phyloP scores from a whole-genome alignment of 2,888 invertebrate genomes.

The Diarsia rubi region DNA sequence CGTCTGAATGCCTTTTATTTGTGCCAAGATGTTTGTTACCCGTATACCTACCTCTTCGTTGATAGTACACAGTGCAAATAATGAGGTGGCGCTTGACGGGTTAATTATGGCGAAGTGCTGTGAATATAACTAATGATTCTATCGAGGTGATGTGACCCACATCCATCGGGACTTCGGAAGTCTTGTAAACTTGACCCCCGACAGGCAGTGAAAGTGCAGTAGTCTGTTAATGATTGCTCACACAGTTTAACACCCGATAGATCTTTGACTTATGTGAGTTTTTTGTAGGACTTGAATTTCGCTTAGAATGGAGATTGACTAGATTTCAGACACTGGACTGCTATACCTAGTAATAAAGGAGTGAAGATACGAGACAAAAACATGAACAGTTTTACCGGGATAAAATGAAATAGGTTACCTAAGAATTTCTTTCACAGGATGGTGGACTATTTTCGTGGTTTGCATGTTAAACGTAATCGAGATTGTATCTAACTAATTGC shows the following conservation, averaged over 20 bases:
- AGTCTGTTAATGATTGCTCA: slow-evolving; percentile 76
- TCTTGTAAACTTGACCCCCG: slow-evolving; percentile 85
- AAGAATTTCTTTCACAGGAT: slow-evolving; percentile 4
- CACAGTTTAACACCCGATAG: slow-evolving; percentile 28
- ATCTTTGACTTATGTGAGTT: slow-evolving; percentile 3
- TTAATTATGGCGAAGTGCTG: slow-evolving; percentile 78
- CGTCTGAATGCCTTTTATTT: too few species aligned
- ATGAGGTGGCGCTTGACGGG: slow-evolving; percentile 63
- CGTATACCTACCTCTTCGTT: not conserved
- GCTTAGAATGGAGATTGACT: not conserved
- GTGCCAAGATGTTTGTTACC: not conserved
- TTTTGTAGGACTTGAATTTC: not conserved
- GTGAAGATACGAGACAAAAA: not conserved
- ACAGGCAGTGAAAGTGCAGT: slow-evolving; percentile 86
- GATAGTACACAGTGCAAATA: slow-evolving; percentile 22
- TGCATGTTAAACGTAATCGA: slow-evolving; percentile 51
- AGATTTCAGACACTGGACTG: not conserved
- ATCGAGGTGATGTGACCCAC: slow-evolving; percentile 77
- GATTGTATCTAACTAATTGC: slow-evolving; percentile 74
- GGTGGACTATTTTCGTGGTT: slow-evolving; percentile 21
- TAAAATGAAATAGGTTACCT: not conserved
- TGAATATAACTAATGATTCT: slow-evolving; percentile 80
- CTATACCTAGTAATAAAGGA: not conserved
- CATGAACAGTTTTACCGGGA: not conserved
- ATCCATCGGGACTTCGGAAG: slow-evolving; percentile 80